Conservation (phyloP, 2,113 vertebrate genomes). For the Polypterus senegalus region DNA sequence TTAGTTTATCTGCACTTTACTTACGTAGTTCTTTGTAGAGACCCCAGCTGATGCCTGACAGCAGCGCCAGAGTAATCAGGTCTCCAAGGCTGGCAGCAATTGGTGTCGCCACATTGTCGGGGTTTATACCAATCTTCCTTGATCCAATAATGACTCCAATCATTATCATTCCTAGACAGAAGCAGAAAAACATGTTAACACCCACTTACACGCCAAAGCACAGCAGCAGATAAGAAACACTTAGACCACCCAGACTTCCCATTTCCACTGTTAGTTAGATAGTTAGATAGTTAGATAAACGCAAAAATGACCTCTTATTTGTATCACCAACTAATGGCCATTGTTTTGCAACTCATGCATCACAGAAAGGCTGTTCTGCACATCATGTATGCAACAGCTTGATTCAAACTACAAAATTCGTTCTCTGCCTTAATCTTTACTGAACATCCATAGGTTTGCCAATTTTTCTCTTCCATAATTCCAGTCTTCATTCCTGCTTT, state of each 20-base stretch:
- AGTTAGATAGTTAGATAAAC: too few species aligned
- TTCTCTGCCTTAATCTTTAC: too few species aligned
- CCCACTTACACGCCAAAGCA: background rate
- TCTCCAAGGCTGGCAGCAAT: conserved; percentile 94
- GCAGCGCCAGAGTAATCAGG: conserved; percentile 87
- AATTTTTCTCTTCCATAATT: too few species aligned
- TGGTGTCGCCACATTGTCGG: conserved; percentile 91
- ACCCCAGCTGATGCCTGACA: conserved; percentile 89
- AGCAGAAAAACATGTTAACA: background rate
- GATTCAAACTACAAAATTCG: too few species aligned
- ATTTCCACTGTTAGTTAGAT: background rate
- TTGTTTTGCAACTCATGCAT: too few species aligned
- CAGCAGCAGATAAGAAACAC: background rate
- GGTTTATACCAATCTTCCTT: conserved; percentile 91
- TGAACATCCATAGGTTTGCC: too few species aligned
- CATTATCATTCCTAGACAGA: conserved; percentile 80
- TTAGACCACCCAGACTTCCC: background rate
- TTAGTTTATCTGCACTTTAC: conserved; percentile 6
- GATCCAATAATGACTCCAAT: conserved; percentile 91
- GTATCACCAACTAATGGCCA: too few species aligned
- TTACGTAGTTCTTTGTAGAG: conserved; percentile 85
- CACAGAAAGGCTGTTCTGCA: too few species aligned
- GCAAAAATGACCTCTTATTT: too few species aligned
- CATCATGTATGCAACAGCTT: too few species aligned
- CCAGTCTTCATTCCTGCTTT: too few species aligned